Evolutionary conservation across 2,888 invertebrate genomes (phyloP).

Genomic region (Falcaria lacertinaria): DNA sequence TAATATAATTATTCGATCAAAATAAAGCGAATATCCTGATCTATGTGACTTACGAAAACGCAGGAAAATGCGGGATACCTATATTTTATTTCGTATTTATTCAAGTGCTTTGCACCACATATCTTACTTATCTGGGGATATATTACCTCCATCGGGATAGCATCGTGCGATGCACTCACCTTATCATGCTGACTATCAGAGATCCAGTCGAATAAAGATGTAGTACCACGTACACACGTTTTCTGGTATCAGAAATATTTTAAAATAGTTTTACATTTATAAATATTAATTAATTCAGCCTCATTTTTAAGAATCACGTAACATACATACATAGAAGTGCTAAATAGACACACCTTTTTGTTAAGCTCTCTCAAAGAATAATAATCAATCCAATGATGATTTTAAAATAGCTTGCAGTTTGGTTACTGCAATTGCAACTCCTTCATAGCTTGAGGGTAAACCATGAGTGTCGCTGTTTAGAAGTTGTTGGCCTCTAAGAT

Average conservation of each 20-base stretch:
- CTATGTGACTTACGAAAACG: too few species aligned
- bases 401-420: not conserved
- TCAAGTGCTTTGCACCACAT: constrained; percentile 30
- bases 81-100: constrained; percentile 21
- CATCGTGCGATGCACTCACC: constrained; percentile 13
- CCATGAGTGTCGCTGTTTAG: not conserved
- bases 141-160: constrained; percentile 22
- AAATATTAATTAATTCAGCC: too few species aligned
- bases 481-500: not conserved
- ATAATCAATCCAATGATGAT: too few species aligned
- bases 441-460: not conserved
- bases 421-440: not conserved
- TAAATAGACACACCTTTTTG: too few species aligned
- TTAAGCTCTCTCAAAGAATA: too few species aligned
- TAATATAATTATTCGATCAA: too few species aligned
- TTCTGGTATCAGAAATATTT: too few species aligned
- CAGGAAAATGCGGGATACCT: too few species aligned
- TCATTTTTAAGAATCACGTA: too few species aligned
- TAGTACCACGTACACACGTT: not conserved
- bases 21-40: too few species aligned
- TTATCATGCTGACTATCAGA: constrained; percentile 6
- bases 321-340: too few species aligned
- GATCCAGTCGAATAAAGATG: not conserved
- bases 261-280: too few species aligned
- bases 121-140: constrained; percentile 31